Base-by-base conservation (phyloP, 2,888 invertebrate species). In the Erynnis tages region DNA sequence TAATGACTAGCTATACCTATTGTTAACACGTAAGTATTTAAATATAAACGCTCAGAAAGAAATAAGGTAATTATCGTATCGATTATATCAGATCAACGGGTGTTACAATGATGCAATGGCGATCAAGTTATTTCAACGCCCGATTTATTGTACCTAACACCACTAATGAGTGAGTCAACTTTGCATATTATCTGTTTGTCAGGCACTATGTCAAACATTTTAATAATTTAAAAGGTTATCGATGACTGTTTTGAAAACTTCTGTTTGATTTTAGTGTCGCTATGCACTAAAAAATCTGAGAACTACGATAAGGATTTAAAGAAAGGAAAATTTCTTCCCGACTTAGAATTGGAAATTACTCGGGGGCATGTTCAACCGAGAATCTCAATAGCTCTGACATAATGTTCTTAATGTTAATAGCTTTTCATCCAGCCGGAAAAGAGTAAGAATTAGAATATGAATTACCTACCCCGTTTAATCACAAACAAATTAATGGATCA, bases 391-490 rank as follows among this genome's bases (percentile, higher is more conserved):
- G 29, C 6, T 43, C 1, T 19, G 10, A 19, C 17, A 41, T 10
- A 37, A 35, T 7, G 13, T 23, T 27, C 40, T 41, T 30, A 32
- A 21, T 48, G 30, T 58, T 58, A 48, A 61, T 59, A 54, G 58
- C 57, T 52, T 53, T 56, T 62, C 57, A 59, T 63, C 57, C 57
- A 58, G 56, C 55, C 13, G 54, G 43, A 53, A 58, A 57, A 63
- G 61, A 58, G 59, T 57, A 64, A 62, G 56, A 59, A 37, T 46
- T 37, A 62, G 61, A 66, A 58, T 69, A 63, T 46, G 54, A 63
- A 65, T 60, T 58, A 60, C 54, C 54, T 58, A 60, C 54, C 54
- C 55, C 58, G 58, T 55, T 58, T 61, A 56, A 57, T 55, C 46
- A 56, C 55, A 58, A 30, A 44, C 11, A 17, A 29, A 41, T 30